Base-by-base conservation (phyloP, 2,888 invertebrate species). In the Drosophila cognata region DNA sequence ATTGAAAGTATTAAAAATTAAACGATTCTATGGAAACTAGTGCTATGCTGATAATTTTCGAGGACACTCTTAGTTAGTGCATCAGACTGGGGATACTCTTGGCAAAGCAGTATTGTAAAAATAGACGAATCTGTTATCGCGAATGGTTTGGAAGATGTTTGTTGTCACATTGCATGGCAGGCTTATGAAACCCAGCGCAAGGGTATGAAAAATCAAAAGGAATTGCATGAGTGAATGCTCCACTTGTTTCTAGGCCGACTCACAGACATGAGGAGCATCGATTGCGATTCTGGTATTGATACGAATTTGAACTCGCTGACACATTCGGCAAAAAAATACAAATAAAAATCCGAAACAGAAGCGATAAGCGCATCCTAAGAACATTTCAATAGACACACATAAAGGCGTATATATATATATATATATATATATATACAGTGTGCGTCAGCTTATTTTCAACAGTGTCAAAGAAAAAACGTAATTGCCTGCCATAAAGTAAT, bases 241-340 rank as follows among this genome's bases (percentile, higher is more conserved):
- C 31, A 59, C 13, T 65, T 78, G 78, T 82, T 68, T 79, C 82
- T 59, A 66, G 31, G 67, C 43, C 60, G 38, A 69, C 52, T 48
- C 46, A 35, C 43, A 53, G 36, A 11, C 55, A 21, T 57, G 56
- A 36, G 79, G 46, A 46, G 56, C 51, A 62, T 56, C 63, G 46
- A 21, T 38, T 52, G 8, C 38, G 66, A 57, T 74, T 57, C 64
- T 71, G 64, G 46, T 21, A 55, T 75, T 89, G 85, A 85, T 85
- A 85, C 74, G 82, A 71, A 62, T 78, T 77, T 85, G 85, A 85
- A 85, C 85, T 53, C 76, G 62, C 88, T 89, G 87, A 84, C 89
- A 81, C 61, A 65, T 41, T 43, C 52, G 56, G 28, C 59, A 33
- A 33, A 58, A 48, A 51, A n/a, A 72, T 2, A 48, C 57, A 18